Conservation (phyloP, 2,888 invertebrate genomes). For the Callosobruchus maculatus region DNA sequence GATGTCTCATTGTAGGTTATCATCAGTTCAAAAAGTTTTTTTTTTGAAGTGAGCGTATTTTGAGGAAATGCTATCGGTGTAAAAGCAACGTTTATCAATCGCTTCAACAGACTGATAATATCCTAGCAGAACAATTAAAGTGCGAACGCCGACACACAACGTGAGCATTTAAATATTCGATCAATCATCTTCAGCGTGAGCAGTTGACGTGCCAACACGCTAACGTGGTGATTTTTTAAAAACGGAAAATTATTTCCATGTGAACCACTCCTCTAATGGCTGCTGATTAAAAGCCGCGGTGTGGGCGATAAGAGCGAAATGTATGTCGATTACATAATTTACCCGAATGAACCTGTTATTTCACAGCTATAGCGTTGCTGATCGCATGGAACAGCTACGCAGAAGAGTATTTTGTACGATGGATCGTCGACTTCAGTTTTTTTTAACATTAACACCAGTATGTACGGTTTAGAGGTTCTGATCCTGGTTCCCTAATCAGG, state of each 20-base stretch:
- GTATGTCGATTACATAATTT: slow-evolving; percentile 4
- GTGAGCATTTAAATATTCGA: slow-evolving; percentile 6
- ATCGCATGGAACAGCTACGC: background rate
- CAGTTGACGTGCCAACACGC: slow-evolving; percentile 37
- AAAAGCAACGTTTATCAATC: background rate
- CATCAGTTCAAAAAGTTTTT: too few species aligned
- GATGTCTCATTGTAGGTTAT: too few species aligned
- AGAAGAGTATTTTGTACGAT: background rate
- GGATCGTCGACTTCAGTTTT: too few species aligned
- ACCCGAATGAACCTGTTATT: background rate
- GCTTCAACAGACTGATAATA: background rate
- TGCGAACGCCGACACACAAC: background rate
- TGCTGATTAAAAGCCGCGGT: slow-evolving; percentile 6
- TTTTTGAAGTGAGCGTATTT: too few species aligned
- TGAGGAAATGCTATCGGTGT: background rate
- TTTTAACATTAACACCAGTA: too few species aligned
- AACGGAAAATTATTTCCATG: slow-evolving; percentile 28
- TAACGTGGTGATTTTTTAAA: slow-evolving; percentile 26
- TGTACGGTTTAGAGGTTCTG: too few species aligned
- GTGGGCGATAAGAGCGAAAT: background rate
- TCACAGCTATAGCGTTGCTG: background rate
- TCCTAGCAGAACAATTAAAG: too few species aligned
- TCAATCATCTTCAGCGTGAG: slow-evolving; percentile 28
- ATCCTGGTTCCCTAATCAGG: too few species aligned
- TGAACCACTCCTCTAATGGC: slow-evolving; percentile 11